phyloP scores from a whole-genome alignment of 1,140 invertebrate species.

The Pomacea maculata region DNA sequence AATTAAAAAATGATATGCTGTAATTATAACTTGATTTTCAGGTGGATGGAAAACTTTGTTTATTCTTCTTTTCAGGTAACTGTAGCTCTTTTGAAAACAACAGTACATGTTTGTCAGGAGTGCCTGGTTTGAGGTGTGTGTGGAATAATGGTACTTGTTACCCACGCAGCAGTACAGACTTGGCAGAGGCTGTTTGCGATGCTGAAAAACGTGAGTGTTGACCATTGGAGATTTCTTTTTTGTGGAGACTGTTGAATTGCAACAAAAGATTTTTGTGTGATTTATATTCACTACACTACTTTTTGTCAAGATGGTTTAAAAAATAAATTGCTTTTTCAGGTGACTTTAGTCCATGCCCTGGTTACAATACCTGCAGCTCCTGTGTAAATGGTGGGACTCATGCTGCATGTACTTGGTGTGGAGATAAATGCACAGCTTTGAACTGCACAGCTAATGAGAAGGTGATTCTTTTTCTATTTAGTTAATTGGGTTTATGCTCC shows the following conservation, averaged over 20 bases:
- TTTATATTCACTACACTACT: neutral
- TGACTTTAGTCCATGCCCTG: conserved; percentile 67
- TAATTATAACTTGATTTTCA: too few relatives aligned
- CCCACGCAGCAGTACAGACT: neutral
- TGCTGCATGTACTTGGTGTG: conserved; percentile 79
- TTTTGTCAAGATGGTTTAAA: neutral
- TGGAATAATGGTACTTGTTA: conserved; percentile 39
- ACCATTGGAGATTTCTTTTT: neutral
- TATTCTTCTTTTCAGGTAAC: conserved; percentile 35
- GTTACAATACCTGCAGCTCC: conserved; percentile 75
- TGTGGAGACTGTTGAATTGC: neutral
- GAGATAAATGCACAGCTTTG: conserved; percentile 67
- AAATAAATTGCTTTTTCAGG: conserved; percentile 26
- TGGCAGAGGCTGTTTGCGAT: conserved; percentile 7
- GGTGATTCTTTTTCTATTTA: conserved; percentile 4
- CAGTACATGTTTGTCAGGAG: conserved; percentile 30
- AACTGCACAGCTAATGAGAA: conserved; percentile 67
- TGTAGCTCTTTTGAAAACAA: conserved; percentile 31
- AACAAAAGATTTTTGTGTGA: neutral
- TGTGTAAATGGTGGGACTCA: conserved; percentile 74
- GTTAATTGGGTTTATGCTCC: neutral
- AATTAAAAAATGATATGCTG: too few relatives aligned
- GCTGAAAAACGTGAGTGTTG: neutral
- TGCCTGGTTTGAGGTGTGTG: conserved; percentile 50
- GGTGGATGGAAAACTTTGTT: too few relatives aligned